Evolutionary conservation across 2,113 vertebrate genomes (phyloP).

Genomic region (Callocephalon fimbriatum): DNA sequence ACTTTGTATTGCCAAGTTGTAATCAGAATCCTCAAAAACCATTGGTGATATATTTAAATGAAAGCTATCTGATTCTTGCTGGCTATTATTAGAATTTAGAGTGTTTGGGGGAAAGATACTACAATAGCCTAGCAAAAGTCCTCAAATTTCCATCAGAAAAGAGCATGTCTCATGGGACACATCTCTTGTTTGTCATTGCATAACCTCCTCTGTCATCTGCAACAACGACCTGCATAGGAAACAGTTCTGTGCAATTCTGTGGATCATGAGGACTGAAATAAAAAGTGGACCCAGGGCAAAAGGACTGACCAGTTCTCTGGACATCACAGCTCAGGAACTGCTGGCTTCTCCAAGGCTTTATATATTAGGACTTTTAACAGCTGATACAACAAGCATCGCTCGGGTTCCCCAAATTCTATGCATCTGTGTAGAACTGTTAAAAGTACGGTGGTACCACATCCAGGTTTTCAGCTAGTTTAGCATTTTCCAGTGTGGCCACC

Average conservation of each 20-base stretch:
- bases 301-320: accelerated
- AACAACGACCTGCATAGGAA: accelerated
- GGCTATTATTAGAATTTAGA: background rate
- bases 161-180: background rate
- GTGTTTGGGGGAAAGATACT: background rate
- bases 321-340: background rate
- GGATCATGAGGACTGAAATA: accelerated
- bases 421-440: accelerated
- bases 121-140: background rate
- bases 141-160: background rate
- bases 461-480: background rate
- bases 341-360: background rate
- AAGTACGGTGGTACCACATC: accelerated
- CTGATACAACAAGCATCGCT: accelerated
- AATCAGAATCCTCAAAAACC: constrained; percentile 9
- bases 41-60: background rate
- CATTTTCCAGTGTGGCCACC: background rate
- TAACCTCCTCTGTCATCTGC: background rate
- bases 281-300: accelerated
- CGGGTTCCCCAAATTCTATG: accelerated
- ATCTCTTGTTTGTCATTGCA: background rate
- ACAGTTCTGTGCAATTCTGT: accelerated
- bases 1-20: background rate
- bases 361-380: background rate
- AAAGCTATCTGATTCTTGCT: background rate